Conservation (phyloP, 2,113 vertebrate species). For the Parus major region DNA sequence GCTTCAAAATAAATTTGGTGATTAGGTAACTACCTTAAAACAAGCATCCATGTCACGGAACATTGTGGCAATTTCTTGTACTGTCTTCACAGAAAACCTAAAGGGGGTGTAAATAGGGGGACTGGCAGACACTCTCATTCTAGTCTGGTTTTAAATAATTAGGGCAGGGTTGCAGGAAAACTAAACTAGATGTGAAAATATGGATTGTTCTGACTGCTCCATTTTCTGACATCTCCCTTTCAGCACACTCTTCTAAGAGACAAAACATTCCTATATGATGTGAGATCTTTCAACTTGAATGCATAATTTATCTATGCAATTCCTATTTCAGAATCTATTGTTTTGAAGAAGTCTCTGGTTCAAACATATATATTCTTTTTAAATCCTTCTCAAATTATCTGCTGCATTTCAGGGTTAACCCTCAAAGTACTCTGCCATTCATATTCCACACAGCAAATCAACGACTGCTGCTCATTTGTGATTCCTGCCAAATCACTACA, state of each 20-base stretch:
- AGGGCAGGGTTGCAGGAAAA: background rate
- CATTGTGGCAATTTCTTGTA: background rate
- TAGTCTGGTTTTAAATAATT: slow-evolving; percentile 22
- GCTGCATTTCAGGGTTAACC: slow-evolving; percentile 10
- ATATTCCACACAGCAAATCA: background rate
- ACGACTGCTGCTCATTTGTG: slow-evolving; percentile 5
- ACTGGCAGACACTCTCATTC: background rate
- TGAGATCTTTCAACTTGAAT: slow-evolving; percentile 9
- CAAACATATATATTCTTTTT: background rate
- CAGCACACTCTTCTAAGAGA: background rate
- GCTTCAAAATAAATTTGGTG: background rate
- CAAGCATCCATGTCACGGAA: background rate
- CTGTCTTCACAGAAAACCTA: background rate
- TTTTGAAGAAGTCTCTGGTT: slow-evolving; percentile 14
- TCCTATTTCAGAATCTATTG: slow-evolving; percentile 23
- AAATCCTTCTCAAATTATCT: background rate
- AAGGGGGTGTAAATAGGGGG: background rate
- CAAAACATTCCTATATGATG: slow-evolving; percentile 22
- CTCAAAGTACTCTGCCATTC: background rate
- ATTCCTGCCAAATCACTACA: background rate
- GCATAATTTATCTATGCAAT: slow-evolving; percentile 53
- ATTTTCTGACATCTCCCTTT: slow-evolving; percentile 11
- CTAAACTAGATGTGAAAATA: slow-evolving; percentile 7
- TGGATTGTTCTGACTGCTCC: slow-evolving; percentile 39
- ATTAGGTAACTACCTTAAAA: background rate